Base-by-base conservation (phyloP, 2,888 invertebrate genomes). In the Eutolmus rufibarbis region DNA sequence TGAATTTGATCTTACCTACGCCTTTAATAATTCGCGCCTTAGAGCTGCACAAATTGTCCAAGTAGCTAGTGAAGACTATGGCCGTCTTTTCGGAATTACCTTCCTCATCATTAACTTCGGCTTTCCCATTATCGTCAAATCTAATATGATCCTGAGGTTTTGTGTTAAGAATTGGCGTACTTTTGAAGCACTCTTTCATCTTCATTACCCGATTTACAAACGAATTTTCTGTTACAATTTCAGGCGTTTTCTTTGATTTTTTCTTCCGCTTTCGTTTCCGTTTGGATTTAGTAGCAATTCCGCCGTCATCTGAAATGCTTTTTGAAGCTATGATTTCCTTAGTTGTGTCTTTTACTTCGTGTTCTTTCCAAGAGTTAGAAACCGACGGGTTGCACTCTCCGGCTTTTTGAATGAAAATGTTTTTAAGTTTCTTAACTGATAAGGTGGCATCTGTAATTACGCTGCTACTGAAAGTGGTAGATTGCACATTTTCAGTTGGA, bases 351-450 rank as follows among this genome's bases (percentile, higher is more conserved):
- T 31, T n/a, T 8, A 1, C 9, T 66, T 66, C 12, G 0, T 56
- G n/a, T 66, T 28, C 23, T 12, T 66, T 19, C 23, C 23, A 28
- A 5, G 28, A 66, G 23, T 28, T 66, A 8, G 66, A 51, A 28
- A 14, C 23, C 1, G 28, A 28, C 5, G 31, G 31, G n/a, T 16
- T 14, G 66, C 23, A 28, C 12, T 31, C 51, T 51, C 8, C 51
- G 1, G 5, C 12, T 8, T 79, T 79, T 5, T 51, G 46, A 31
- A 56, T 56, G n/a, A 79, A 79, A 9, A 79, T n/a, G 8, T 56
- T 46, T 51, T 79, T 79, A n/a, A 79, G 43, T 28, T 79, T 79
- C 31, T 79, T 79, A 46, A 79, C 79, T 16, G 79, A 46, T 31
- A 79, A 8, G 7, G 5, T 28, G n/a, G 51, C 28, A 5, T 56